A percentile compares a stretch with the other conserved stretches of the same genome.
phyloP scores from a whole-genome alignment of 2,888 invertebrate species.

The Cataglyphis livida region DNA sequence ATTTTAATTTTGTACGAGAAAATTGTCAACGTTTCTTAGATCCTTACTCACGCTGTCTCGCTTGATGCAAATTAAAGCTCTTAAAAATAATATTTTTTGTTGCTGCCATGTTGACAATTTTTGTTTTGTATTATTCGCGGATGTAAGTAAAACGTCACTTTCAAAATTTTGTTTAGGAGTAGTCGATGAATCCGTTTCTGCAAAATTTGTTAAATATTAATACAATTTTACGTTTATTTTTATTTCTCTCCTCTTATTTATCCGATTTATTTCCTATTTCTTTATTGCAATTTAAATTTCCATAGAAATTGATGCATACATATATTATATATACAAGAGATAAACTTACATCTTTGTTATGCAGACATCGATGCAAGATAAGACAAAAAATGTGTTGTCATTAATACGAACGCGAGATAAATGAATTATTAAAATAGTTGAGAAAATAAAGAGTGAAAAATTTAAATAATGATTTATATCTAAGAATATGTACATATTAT shows the following conservation, averaged over 20 bases:
- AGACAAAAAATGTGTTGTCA: neutral
- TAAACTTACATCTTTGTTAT: neutral
- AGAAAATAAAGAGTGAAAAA: conserved; percentile 5
- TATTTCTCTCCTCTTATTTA: neutral
- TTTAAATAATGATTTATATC: neutral
- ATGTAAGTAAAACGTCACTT: neutral
- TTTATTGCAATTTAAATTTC: neutral
- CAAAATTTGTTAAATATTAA: neutral
- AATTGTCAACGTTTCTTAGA: neutral
- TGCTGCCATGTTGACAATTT: conserved; percentile 83
- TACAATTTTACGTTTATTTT: neutral
- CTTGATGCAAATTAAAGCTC: conserved; percentile 85
- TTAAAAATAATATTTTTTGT: conserved; percentile 86
- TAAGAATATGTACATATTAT: too few species aligned
- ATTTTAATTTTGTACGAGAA: neutral
- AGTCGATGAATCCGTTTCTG: neutral
- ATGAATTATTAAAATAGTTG: neutral
- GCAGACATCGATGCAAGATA: neutral
- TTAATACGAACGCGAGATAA: neutral
- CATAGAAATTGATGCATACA: neutral
- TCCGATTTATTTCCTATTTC: neutral
- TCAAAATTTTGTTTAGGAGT: neutral
- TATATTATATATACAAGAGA: neutral
- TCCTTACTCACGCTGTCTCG: conserved; percentile 84
- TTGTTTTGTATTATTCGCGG: neutral